Evolutionary conservation across 1,140 invertebrate genomes (phyloP).

Genomic region (Orius insidiosus): DNA sequence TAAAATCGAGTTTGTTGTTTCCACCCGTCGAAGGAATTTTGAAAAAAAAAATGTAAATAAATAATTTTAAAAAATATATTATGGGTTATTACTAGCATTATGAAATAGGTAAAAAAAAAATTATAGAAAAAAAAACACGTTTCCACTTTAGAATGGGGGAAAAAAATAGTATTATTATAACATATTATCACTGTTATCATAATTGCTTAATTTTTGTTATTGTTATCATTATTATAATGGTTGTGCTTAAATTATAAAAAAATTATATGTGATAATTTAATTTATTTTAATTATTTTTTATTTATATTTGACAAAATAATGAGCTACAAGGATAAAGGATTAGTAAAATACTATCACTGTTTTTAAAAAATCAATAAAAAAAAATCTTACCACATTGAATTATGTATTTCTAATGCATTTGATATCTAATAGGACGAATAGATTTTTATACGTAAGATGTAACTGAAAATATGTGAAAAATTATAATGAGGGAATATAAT

Average conservation of each 20-base stretch:
- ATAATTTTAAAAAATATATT: conserved; percentile 7
- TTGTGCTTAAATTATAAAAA: conserved; percentile 11
- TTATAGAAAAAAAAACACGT: conserved; percentile 2
- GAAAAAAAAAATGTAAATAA: conserved; percentile 10
- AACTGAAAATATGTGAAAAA: conserved; percentile 13
- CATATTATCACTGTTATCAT: conserved; percentile 9
- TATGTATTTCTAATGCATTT: conserved; percentile 12
- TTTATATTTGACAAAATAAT: background rate
- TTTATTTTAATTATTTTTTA: conserved; percentile 7
- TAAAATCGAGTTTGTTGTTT: conserved; percentile 8
- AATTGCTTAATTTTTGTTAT: conserved; percentile 7
- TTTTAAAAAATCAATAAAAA: conserved; percentile 3
- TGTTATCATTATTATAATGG: conserved; percentile 9
- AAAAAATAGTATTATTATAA: conserved; percentile 4
- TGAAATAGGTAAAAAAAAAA: conserved; percentile 8
- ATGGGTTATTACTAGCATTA: conserved; percentile 9
- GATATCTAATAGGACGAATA: conserved; percentile 10
- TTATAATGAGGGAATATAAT: conserved; percentile 4
- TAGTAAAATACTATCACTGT: conserved; percentile 10
- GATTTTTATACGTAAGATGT: conserved; percentile 13
- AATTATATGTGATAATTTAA: conserved; percentile 11
- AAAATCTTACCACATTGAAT: conserved; percentile 7
- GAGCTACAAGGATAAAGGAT: conserved; percentile 8
- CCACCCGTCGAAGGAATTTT: background rate
- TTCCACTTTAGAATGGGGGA: too few species aligned